Evolutionary conservation across 2,888 invertebrate species (phyloP).

Genomic region (Caenorhabditis sp.): DNA sequence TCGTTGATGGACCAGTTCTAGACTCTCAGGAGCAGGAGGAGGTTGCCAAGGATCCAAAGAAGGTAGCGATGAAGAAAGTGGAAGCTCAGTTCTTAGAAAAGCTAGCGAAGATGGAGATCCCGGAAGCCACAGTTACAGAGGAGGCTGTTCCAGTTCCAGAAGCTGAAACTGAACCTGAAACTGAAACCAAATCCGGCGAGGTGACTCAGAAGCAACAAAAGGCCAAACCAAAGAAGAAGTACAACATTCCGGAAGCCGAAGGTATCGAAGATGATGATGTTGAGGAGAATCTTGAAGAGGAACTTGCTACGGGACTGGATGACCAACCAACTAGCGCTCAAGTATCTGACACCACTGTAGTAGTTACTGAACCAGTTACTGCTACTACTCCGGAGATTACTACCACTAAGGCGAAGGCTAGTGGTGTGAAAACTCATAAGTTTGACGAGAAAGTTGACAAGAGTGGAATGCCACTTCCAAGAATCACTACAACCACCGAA

Average conservation of each 20-base stretch:
- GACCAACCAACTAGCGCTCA: slow-evolving; percentile 38
- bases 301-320: slow-evolving; percentile 40
- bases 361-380: slow-evolving; percentile 3
- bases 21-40: slow-evolving; percentile 26
- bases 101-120: slow-evolving; percentile 44
- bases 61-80: slow-evolving; percentile 47
- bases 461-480: slow-evolving; percentile 57
- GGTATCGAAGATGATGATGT: slow-evolving; percentile 70
- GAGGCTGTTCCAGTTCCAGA: neutral
- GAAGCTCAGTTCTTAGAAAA: slow-evolving; percentile 43
- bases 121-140: slow-evolving; percentile 20
- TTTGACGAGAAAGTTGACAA: slow-evolving; percentile 69
- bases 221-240: slow-evolving; percentile 37
- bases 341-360: slow-evolving; percentile 24
- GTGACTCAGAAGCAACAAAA: slow-evolving; percentile 15
- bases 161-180: neutral
- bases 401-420: slow-evolving; percentile 43
- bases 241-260: slow-evolving; percentile 73
- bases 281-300: slow-evolving; percentile 46
- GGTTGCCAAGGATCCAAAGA: slow-evolving; percentile 22
- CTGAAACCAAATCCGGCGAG: slow-evolving; percentile 2
- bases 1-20: slow-evolving; percentile 8
- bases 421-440: slow-evolving; percentile 70
- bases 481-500: slow-evolving; percentile 62
- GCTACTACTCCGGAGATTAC: slow-evolving; percentile 25